Evolutionary conservation across 2,113 vertebrate genomes (phyloP).

Genomic region (Ictalurus furcatus): DNA sequence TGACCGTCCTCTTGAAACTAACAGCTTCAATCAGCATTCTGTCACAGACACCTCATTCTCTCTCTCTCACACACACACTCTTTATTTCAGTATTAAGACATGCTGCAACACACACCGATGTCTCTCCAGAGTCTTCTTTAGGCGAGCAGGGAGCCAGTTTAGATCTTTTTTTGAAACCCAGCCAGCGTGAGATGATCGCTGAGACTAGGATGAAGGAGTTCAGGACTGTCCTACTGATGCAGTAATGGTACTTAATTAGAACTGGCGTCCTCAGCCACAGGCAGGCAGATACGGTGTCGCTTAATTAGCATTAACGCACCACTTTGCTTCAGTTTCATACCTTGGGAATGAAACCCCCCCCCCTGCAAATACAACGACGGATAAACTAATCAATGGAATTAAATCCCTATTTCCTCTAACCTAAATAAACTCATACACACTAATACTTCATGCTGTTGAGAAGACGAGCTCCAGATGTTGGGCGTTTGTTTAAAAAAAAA

Average conservation of each 20-base stretch:
- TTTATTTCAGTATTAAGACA: conserved; percentile 6
- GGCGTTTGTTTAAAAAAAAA: background rate
- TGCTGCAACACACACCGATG: background rate
- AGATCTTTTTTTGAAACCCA: conserved; percentile 21
- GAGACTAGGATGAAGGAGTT: background rate
- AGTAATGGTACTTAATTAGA: conserved; percentile 53
- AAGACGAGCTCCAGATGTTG: conserved; percentile 33
- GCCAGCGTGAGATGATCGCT: background rate
- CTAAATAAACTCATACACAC: background rate
- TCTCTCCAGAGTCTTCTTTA: conserved; percentile 4
- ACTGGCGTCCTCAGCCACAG: conserved; percentile 41
- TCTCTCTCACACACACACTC: background rate
- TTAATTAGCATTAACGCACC: conserved; percentile 42
- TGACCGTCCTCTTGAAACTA: background rate
- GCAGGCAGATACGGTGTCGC: conserved; percentile 49
- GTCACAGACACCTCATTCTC: conserved; percentile 22
- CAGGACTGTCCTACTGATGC: conserved; percentile 42
- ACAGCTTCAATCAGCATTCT: conserved; percentile 1
- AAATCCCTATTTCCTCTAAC: conserved; percentile 1
- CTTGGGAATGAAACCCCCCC: background rate
- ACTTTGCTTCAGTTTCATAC: background rate
- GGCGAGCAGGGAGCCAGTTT: conserved; percentile 8
- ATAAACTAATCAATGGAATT: conserved; percentile 18
- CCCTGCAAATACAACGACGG: background rate
- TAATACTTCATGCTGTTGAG: background rate